Percentiles rank a stretch among this genome's conserved stretches.
Conservation (phyloP, 2,888 invertebrate species). For the Mesorhabditis belari region DNA sequence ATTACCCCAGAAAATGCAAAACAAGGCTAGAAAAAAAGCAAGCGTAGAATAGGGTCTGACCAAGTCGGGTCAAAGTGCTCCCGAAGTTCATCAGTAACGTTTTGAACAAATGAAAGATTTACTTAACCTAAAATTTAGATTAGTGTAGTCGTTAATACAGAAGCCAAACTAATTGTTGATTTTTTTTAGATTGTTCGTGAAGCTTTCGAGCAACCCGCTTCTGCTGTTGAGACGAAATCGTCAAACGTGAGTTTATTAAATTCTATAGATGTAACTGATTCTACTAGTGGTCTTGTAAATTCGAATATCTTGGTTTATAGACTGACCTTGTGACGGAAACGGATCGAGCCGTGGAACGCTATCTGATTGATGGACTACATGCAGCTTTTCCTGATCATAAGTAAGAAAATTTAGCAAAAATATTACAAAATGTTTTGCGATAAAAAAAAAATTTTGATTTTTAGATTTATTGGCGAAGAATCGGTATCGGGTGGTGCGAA, state of each 20-base stretch:
- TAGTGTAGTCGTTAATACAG: not conserved
- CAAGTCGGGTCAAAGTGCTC: too few species aligned
- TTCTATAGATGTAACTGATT: not conserved
- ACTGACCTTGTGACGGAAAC: slow-evolving; percentile 88
- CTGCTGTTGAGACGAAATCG: slow-evolving; percentile 42
- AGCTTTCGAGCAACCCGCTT: slow-evolving; percentile 43
- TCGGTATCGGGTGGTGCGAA: slow-evolving; percentile 57
- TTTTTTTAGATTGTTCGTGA: slow-evolving; percentile 41
- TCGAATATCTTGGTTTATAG: too few species aligned
- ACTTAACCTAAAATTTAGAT: too few species aligned
- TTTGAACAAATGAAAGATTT: too few species aligned
- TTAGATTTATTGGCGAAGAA: slow-evolving; percentile 87
- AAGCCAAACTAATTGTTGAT: not conserved
- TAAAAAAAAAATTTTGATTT: slow-evolving; percentile 4
- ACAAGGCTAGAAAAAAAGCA: too few species aligned
- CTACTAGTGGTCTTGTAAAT: too few species aligned
- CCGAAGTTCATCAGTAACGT: too few species aligned
- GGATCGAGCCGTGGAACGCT: slow-evolving; percentile 75
- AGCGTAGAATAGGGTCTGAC: too few species aligned
- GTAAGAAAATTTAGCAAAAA: slow-evolving; percentile 46
- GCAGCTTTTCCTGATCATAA: slow-evolving; percentile 56
- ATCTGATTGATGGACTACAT: slow-evolving; percentile 64
- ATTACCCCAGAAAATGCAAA: too few species aligned
- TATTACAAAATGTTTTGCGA: not conserved
- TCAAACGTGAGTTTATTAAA: slow-evolving; percentile 15